A percentile compares a stretch with the other conserved stretches of the same genome.
Evolutionary conservation across 2,888 invertebrate species (phyloP).

Genomic region (Zygogramma bicolorata): DNA sequence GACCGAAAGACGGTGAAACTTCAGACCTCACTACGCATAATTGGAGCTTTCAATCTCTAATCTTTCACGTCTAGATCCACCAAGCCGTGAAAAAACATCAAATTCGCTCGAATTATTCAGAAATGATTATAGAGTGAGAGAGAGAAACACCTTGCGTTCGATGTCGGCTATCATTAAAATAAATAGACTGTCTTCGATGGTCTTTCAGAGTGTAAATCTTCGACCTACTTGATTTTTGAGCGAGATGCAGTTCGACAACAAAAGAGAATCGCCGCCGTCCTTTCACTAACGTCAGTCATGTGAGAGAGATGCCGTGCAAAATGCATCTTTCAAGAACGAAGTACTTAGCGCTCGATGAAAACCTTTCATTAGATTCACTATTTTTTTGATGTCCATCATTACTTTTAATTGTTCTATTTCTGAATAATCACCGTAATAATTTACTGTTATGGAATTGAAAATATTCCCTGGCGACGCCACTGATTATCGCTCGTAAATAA

Average conservation of each 20-base stretch:
- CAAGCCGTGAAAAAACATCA: constrained; percentile 25
- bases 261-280: not conserved
- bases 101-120: constrained; percentile 20
- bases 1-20: not conserved
- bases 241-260: not conserved
- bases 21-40: not conserved
- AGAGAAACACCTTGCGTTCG: not conserved
- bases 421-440: too few relatives aligned
- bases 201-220: not conserved
- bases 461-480: too few relatives aligned
- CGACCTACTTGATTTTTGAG: not conserved
- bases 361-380: too few relatives aligned
- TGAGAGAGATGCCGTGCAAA: not conserved
- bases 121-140: constrained; percentile 7
- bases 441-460: too few relatives aligned
- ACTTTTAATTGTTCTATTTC: too few relatives aligned
- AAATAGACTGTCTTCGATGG: not conserved
- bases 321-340: not conserved
- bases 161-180: not conserved
- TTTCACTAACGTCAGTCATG: not conserved
- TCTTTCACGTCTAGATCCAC: constrained; percentile 5
- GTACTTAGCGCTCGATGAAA: too few relatives aligned
- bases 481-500: too few relatives aligned
- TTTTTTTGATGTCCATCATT: too few relatives aligned
- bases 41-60: constrained; percentile 14